A percentile compares a stretch with the other conserved stretches of the same genome.
phyloP scores from a whole-genome alignment of 1,140 invertebrate genomes.

The Dreissena rostriformis region DNA sequence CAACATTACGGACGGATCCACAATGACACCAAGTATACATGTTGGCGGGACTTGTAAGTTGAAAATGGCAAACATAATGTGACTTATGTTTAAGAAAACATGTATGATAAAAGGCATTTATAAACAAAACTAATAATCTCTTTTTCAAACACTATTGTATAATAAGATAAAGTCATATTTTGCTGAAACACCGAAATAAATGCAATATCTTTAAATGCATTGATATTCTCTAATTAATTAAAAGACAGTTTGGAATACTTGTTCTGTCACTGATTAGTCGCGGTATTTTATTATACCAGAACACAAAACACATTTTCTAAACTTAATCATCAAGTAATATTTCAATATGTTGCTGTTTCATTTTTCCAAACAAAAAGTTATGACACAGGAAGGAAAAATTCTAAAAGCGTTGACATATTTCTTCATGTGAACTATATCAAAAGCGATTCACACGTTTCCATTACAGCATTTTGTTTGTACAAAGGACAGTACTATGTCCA shows the following conservation, averaged over 20 bases:
- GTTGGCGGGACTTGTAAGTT: constrained; percentile 55
- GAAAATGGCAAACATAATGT: neutral
- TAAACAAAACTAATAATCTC: neutral
- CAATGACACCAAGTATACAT: constrained; percentile 36
- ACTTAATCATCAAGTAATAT: constrained; percentile 20
- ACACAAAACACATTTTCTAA: neutral
- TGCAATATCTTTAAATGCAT: neutral
- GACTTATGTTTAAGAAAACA: neutral
- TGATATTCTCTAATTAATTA: too few relatives aligned
- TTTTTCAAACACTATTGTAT: neutral
- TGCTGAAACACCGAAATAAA: neutral
- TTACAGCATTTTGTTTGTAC: constrained; percentile 63
- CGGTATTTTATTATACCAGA: neutral
- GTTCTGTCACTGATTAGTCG: too few relatives aligned
- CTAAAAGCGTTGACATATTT: constrained; percentile 32
- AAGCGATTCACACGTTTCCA: neutral
- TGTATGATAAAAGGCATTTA: neutral
- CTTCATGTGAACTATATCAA: constrained; percentile 38
- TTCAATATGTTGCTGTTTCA: constrained; percentile 9
- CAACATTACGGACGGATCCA: constrained; percentile 44
- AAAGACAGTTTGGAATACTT: too few relatives aligned
- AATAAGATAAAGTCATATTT: too few relatives aligned
- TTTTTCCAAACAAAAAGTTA: constrained; percentile 25
- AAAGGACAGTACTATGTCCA: constrained; percentile 60
- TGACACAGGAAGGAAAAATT: constrained; percentile 41